A percentile compares a stretch with the other conserved stretches of the same genome.
Conservation (phyloP, 2,888 invertebrate species). For the Stenurella melanura region DNA sequence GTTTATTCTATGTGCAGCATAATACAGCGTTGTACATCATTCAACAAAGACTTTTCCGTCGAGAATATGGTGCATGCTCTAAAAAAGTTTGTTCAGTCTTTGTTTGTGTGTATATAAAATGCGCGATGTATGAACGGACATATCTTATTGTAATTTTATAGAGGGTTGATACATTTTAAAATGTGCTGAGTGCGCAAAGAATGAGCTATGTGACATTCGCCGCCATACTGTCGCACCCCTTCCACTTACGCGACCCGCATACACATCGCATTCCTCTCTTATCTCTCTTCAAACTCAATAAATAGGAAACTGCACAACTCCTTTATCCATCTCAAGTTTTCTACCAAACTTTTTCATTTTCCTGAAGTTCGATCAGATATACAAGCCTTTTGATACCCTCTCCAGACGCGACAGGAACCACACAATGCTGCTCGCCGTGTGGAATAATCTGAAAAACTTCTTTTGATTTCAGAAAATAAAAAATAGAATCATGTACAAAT, state of each 20-base stretch:
- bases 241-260: conserved; percentile 72
- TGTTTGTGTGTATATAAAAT: conserved; percentile 63
- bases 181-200: conserved; percentile 74
- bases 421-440: conserved; percentile 46
- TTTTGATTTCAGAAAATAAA: conserved; percentile 1
- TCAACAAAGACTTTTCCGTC: conserved; percentile 33
- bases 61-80: conserved; percentile 24
- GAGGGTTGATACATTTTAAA: conserved; percentile 74
- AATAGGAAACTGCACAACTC: conserved; percentile 72
- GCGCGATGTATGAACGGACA: conserved; percentile 63
- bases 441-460: conserved; percentile 41
- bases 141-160: conserved; percentile 74
- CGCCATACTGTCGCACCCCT: conserved; percentile 73
- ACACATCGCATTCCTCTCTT: conserved; percentile 69
- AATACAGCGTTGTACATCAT: conserved; percentile 58
- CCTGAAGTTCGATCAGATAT: conserved; percentile 69
- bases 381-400: conserved; percentile 54
- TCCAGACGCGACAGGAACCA: conserved; percentile 52
- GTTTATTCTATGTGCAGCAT: conserved; percentile 53
- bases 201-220: conserved; percentile 74
- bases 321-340: conserved; percentile 69
- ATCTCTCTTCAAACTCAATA: conserved; percentile 71
- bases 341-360: conserved; percentile 69
- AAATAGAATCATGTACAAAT: neutral
- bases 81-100: conserved; percentile 44